Evolutionary conservation across 2,797 vertebrate species (phyloP).

Genomic region (Lagorchestes hirsutus): DNA sequence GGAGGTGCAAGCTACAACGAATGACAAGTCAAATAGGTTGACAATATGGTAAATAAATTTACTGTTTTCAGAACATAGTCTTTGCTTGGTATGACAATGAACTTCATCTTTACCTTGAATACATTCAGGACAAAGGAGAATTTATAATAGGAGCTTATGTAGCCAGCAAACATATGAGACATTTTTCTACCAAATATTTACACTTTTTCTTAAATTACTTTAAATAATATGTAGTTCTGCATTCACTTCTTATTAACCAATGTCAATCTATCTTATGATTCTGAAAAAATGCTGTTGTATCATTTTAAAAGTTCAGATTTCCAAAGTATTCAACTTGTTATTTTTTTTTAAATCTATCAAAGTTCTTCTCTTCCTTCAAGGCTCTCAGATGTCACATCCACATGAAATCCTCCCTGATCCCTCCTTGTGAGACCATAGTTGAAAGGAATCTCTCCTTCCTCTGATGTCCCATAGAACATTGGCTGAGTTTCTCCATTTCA

Average conservation of each 20-base stretch:
- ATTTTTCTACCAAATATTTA: not conserved
- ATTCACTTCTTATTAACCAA: constrained; percentile 46
- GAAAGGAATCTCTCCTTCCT: not conserved
- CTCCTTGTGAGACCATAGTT: not conserved
- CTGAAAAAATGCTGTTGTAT: not conserved
- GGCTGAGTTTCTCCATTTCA: not conserved
- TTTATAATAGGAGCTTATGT: not conserved
- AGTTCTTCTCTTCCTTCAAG: not conserved
- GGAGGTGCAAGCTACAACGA: not conserved
- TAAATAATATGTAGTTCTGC: constrained; percentile 15
- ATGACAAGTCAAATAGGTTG: not conserved
- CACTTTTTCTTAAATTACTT: not conserved
- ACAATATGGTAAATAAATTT: constrained; percentile 36
- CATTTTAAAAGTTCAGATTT: not conserved
- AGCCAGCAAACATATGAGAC: constrained; percentile 34
- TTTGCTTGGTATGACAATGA: constrained; percentile 5
- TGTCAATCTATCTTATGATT: not conserved
- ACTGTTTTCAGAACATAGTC: not conserved
- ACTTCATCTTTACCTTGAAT: constrained; percentile 30
- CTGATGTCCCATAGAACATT: not conserved
- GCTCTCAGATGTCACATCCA: not conserved
- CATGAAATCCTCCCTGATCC: not conserved
- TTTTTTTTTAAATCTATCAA: not conserved
- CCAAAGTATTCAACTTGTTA: not conserved
- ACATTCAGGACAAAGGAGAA: not conserved